Conservation (phyloP, 2,888 invertebrate genomes). For the Pogonocherus hispidulus region DNA sequence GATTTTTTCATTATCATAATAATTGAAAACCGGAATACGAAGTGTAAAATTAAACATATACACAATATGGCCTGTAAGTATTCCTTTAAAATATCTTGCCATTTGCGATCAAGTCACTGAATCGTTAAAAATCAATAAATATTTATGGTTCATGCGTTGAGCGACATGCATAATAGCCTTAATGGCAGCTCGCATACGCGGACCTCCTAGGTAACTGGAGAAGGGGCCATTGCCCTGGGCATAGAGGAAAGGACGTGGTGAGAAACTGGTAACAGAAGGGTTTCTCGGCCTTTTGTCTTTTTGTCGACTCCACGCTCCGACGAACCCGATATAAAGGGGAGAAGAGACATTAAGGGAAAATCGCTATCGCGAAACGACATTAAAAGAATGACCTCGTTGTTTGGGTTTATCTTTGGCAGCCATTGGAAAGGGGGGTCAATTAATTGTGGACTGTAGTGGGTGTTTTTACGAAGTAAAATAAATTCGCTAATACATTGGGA, state of each 20-base stretch:
- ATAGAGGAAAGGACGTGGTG: conserved; percentile 11
- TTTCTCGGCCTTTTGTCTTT: conserved; percentile 48
- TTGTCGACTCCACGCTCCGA: conserved; percentile 49
- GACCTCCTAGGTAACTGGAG: conserved; percentile 21
- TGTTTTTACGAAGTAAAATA: neutral
- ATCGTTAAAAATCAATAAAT: conserved; percentile 27
- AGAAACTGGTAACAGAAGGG: conserved; percentile 42
- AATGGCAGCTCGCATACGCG: conserved; percentile 14
- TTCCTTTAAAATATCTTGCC: too few species aligned
- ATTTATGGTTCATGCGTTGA: conserved; percentile 10
- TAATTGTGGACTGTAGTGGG: neutral
- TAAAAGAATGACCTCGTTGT: neutral
- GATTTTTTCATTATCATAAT: too few species aligned
- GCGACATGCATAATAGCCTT: neutral
- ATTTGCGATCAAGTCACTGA: neutral
- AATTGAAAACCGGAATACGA: too few species aligned
- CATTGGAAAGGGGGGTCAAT: conserved; percentile 13
- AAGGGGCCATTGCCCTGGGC: conserved; percentile 26
- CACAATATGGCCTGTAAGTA: too few species aligned
- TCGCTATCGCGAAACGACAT: conserved; percentile 22
- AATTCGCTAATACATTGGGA: too few species aligned
- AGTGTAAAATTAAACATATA: too few species aligned
- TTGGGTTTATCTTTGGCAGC: conserved; percentile 13
- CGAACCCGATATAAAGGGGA: conserved; percentile 34
- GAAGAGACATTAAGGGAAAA: conserved; percentile 41